Percentiles rank a stretch among this genome's conserved stretches.
Conservation (phyloP, 2,113 vertebrate genomes). For the Polypterus senegalus region DNA sequence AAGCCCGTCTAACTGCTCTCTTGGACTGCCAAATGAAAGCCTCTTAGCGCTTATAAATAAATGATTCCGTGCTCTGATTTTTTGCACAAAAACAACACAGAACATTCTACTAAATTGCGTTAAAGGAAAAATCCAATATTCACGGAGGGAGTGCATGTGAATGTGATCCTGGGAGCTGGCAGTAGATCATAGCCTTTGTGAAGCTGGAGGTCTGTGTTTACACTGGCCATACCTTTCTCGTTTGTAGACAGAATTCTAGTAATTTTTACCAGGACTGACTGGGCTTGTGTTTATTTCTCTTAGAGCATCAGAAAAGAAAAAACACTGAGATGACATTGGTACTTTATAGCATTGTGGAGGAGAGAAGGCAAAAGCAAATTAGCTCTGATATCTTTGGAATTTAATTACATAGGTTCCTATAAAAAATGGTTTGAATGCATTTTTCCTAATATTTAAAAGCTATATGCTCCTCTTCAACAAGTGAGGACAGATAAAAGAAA, state of each 20-base stretch:
- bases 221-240: slow-evolving; percentile 1
- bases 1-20: too few species aligned
- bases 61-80: too few species aligned
- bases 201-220: slow-evolving; percentile 15
- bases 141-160: slow-evolving; percentile 9
- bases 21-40: too few species aligned
- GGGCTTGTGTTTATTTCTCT: slow-evolving; percentile 15
- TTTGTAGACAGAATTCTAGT: slow-evolving; percentile 11
- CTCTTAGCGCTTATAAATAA: too few species aligned
- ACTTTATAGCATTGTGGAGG: slow-evolving; percentile 9
- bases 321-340: slow-evolving; percentile 3
- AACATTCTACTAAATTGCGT: slow-evolving; percentile 1
- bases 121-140: slow-evolving; percentile 10
- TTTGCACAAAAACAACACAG: background rate
- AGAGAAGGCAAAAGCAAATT: slow-evolving; percentile 1
- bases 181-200: slow-evolving; percentile 15
- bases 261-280: slow-evolving; percentile 10
- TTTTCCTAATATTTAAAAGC: too few species aligned
- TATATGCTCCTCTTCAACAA: too few species aligned
- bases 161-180: slow-evolving; percentile 14
- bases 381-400: background rate
- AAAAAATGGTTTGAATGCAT: too few species aligned
- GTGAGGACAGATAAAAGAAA: too few species aligned
- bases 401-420: background rate
- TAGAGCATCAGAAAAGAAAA: background rate